Base-by-base conservation (phyloP, 2,113 vertebrate genomes). In the Perognathus longimembris region DNA sequence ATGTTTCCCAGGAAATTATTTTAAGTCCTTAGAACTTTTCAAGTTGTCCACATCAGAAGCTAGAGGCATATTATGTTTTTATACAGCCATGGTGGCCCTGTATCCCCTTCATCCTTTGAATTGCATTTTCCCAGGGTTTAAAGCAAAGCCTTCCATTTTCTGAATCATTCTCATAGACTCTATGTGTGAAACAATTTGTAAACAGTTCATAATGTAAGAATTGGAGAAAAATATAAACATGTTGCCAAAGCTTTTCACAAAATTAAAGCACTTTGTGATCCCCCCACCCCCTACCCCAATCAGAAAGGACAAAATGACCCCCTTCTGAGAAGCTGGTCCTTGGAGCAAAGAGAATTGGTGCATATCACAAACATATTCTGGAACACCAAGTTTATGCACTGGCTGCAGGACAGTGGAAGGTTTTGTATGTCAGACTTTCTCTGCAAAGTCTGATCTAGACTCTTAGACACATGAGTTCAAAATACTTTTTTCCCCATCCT, bases 181-280 rank as follows among this genome's bases (percentile, higher is more conserved):
- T 84, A 94, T 11, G 38, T 94, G 63, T 63, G 0, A 1, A 95
- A 79, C 70, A 87, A 96, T 57, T 67, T 95, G 59, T 28, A 0
- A 0, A 95, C 95, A 94, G 76, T 82, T 90, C 94, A 94, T 30
- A 91, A 92, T 89, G 91, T 80, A 63, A 93, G 83, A 92, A 85
- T 81, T 32, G 40, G 69, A 89, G 85, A 70, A 89, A 84, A 40
- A 95, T 94, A 95, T 59, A 73, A 94, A 87, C n/a, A 76, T n/a
- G 0, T 1, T 61, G 8, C 67, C 1, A 28, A 90, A 96, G 54
- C 54, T 63, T 71, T 61, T 70, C 66, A 74, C 85, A 82, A 93
- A 90, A 91, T 63, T 50, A 70, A 92, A 80, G 96, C 70, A 88
- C 80, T 61, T 34, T 64, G 6, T 93, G 40, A 92, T 84, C 83